phyloP scores from a whole-genome alignment of 2,797 vertebrate genomes.

The Helostoma temminkii region DNA sequence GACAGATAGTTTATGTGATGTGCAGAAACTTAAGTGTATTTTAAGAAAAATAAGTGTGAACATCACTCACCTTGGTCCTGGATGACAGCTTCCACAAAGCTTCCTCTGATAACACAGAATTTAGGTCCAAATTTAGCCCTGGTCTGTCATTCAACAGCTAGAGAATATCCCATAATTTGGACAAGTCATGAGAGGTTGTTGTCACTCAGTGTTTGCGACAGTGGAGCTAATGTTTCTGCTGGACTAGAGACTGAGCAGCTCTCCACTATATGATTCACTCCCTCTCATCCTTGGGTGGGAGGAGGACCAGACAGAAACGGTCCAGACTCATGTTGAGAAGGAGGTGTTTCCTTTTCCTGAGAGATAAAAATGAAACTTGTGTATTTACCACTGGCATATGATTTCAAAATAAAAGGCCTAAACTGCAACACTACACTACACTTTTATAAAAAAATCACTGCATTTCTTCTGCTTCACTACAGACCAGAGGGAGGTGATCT shows the following conservation, averaged over 20 bases:
- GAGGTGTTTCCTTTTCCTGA: conserved; percentile 56
- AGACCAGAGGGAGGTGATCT: conserved; percentile 44
- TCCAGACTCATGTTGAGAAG: conserved; percentile 29
- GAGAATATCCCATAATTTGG: conserved; percentile 36
- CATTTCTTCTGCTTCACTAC: conserved; percentile 15
- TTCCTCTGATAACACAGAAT: conserved; percentile 17
- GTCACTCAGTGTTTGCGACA: background rate
- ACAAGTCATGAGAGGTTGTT: conserved; percentile 9
- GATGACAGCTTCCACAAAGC: conserved; percentile 1
- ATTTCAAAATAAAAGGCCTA: conserved; percentile 43
- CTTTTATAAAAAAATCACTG: background rate
- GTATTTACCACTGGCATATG: conserved; percentile 2
- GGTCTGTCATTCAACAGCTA: background rate
- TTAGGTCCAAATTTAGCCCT: conserved; percentile 10
- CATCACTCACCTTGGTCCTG: conserved; percentile 62
- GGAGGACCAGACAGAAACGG: conserved; percentile 37
- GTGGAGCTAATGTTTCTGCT: conserved; percentile 31
- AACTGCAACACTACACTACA: background rate
- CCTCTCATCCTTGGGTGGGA: conserved; percentile 52
- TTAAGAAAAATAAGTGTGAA: background rate
- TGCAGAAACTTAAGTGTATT: background rate
- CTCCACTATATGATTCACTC: conserved; percentile 49
- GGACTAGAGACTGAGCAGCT: conserved; percentile 36
- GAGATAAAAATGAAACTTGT: conserved; percentile 28
- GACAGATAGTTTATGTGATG: background rate